Base-by-base conservation (phyloP, 2,113 vertebrate species). In the Emydocephalus ijimae region DNA sequence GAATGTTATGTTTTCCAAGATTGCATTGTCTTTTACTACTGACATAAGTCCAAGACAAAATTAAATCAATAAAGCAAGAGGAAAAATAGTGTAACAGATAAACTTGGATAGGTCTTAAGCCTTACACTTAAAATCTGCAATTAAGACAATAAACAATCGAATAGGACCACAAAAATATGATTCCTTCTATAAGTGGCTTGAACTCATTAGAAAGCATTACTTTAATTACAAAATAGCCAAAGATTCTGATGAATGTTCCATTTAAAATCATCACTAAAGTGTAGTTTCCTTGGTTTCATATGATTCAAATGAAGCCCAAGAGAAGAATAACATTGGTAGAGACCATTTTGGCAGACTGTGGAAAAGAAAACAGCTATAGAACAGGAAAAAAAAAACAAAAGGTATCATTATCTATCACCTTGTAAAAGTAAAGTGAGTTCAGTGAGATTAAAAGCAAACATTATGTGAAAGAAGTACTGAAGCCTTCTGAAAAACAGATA, bases 1-100 rank as follows among this genome's bases (percentile, higher is more conserved):
- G 0, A 20, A 93, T 93, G 45, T 92, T 92, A 92, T 94, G 90
- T 93, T 88, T 34, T 5, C 52, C 43, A 85, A 85, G 34, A 69
- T 94, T 92, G 69, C 50, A 5, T 21, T 52, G 92, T 61, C 52
- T 89, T 55, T 74, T 2, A n/a, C 10, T n/a, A n/a, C 81, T 85
- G 91, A 92, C 52, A 90, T 6, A 89, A 89, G 57, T 61, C 43
- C 24, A 29, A 85, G 69, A 54, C 5, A 55, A 92, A 89, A 85
- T 81, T 6, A 10, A 87, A 3, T n/a, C 45, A 43, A 90, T 90
- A 39, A 34, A 54, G 18, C 15, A 55, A 55, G 2, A 57, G 1
- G 1, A 21, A 52, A 74, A 87, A 87, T 50, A 24, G 24, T 87
- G 29, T 87, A 87, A 87, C 7, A 74, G 5, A 90, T 11, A 91